These are phyloP conservation scores for Ochropacha duplaris DNA, from an alignment of 2,888 invertebrate genomes.

Conservation along the genomic window DNA sequence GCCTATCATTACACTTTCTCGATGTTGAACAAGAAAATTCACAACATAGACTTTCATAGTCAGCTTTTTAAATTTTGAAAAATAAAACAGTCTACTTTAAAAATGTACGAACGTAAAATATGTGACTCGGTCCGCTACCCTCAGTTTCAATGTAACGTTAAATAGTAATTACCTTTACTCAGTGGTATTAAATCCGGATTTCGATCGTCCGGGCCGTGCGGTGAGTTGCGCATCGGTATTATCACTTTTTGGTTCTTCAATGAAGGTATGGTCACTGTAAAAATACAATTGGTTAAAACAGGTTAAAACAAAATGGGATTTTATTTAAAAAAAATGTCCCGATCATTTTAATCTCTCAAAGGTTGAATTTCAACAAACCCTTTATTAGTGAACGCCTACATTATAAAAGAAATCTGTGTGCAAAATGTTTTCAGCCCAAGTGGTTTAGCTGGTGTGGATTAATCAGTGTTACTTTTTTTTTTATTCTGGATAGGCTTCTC, in stretches of 20 bases:
- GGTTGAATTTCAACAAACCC: no score
- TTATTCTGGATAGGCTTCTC: no score
- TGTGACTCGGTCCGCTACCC: not conserved
- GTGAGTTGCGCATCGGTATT: constrained; percentile 80
- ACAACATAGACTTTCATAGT: not conserved
- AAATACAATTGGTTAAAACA: constrained; percentile 2
- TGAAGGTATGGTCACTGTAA: constrained; percentile 69
- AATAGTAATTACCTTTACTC: constrained; percentile 87
- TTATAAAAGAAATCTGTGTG: no score
- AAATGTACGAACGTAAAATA: not conserved
- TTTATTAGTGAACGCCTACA: no score
- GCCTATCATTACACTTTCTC: no score
- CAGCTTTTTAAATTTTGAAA: not conserved
- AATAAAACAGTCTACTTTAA: not conserved
- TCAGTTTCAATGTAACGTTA: constrained; percentile 12
- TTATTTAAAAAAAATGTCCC: no score
- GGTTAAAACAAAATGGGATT: no score
- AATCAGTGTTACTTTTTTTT: no score
- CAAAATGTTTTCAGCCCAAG: no score
- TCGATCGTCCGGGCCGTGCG: constrained; percentile 90
- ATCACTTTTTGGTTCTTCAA: constrained; percentile 84
- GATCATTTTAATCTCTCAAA: no score
- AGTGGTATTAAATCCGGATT: constrained; percentile 94
- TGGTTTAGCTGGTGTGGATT: no score
- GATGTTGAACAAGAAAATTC: no score